phyloP scores from a whole-genome alignment of 2,113 vertebrate species.

The Spea multiplicata region DNA sequence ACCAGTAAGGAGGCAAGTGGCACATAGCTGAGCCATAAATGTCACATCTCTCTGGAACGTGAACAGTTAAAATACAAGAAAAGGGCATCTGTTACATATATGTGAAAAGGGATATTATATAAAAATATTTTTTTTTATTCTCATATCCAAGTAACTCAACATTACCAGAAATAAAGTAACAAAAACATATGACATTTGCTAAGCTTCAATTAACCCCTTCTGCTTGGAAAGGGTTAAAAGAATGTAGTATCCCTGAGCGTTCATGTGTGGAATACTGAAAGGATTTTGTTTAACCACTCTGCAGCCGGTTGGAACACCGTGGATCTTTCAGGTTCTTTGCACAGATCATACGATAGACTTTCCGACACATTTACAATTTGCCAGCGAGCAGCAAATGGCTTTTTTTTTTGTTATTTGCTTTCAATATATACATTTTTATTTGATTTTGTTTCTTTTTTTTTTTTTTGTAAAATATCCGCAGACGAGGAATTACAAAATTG shows the following conservation, averaged over 20 bases:
- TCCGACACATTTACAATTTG: constrained; percentile 14
- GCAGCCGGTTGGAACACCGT: constrained; percentile 21
- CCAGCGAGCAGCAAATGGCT: constrained; percentile 8
- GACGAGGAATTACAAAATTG: constrained; percentile 27
- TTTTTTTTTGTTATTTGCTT: constrained; percentile 5
- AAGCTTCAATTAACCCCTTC: constrained; percentile 35
- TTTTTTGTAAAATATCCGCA: constrained; percentile 8
- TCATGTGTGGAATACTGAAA: constrained; percentile 40
- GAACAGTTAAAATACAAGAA: too few species aligned
- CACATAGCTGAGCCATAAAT: too few species aligned
- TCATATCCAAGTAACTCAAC: background rate
- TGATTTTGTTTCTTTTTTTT: background rate
- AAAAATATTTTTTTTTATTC: background rate
- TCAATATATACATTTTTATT: constrained; percentile 5
- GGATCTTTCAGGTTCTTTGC: constrained; percentile 25
- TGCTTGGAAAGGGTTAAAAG: constrained; percentile 18
- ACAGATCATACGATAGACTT: constrained; percentile 9
- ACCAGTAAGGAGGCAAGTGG: too few species aligned
- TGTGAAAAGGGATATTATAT: too few species aligned
- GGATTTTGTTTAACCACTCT: constrained; percentile 34
- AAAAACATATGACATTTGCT: constrained; percentile 14
- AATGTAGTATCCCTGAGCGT: constrained; percentile 35
- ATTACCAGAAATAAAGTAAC: constrained; percentile 13
- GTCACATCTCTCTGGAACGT: too few species aligned
- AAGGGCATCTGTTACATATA: too few species aligned